Percentiles rank a stretch among this genome's conserved stretches.
Conservation (phyloP, 1,140 invertebrate species). For the Ditylenchus dipsaci region DNA sequence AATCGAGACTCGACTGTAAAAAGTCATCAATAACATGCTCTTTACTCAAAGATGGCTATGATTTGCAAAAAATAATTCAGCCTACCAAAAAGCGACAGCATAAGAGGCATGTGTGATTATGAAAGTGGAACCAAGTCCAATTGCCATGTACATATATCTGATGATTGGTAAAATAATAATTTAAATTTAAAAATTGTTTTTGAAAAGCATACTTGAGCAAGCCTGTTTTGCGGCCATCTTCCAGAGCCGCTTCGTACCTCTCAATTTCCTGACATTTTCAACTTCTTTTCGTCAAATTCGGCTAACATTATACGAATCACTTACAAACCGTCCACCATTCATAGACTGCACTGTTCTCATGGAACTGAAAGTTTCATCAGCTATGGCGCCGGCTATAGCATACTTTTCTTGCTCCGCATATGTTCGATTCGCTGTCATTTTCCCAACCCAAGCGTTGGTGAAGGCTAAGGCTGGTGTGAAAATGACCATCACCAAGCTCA, state of each 20-base stretch:
- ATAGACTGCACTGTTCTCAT: constrained; percentile 77
- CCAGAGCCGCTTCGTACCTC: constrained; percentile 54
- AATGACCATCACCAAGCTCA: constrained; percentile 54
- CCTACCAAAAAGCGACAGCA: constrained; percentile 55
- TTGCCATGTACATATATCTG: constrained; percentile 48
- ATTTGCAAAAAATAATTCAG: too few relatives aligned
- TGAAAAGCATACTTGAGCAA: constrained; percentile 42
- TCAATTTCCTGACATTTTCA: constrained; percentile 16
- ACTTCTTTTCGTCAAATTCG: background rate
- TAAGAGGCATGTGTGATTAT: constrained; percentile 53
- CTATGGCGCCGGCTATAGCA: constrained; percentile 72
- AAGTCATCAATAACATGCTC: too few relatives aligned
- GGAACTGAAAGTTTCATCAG: constrained; percentile 73
- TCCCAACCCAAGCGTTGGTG: constrained; percentile 40
- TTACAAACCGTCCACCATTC: constrained; percentile 63
- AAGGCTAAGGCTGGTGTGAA: constrained; percentile 44
- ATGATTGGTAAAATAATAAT: background rate
- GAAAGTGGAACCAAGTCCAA: constrained; percentile 46
- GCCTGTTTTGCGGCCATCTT: constrained; percentile 51
- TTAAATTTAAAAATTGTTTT: background rate
- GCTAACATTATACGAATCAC: background rate
- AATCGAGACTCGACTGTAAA: too few relatives aligned
- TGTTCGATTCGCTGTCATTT: constrained; percentile 59
- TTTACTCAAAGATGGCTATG: too few relatives aligned
- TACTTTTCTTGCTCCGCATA: constrained; percentile 74